phyloP scores from a whole-genome alignment of 1,140 invertebrate species.

The Drosophila quadrilineata region DNA sequence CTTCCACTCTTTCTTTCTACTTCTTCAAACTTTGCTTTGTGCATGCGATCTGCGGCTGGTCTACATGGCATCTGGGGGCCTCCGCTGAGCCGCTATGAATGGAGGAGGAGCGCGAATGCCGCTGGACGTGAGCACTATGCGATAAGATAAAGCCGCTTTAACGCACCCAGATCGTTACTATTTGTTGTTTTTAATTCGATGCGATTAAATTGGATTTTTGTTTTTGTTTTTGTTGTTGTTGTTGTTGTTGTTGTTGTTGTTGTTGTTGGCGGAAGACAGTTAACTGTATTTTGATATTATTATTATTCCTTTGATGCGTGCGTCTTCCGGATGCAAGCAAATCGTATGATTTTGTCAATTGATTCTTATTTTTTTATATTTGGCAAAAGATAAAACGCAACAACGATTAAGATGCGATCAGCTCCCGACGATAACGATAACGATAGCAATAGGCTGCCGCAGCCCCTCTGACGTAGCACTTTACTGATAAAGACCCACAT shows the following conservation, averaged over 20 bases:
- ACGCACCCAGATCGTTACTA: slow-evolving; percentile 16
- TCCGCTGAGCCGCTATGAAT: not conserved
- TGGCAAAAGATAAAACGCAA: slow-evolving; percentile 11
- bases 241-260: slow-evolving; percentile 1
- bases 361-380: not conserved
- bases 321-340: slow-evolving; percentile 16
- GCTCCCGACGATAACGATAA: slow-evolving; percentile 3
- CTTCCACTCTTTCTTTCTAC: too few relatives aligned
- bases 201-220: not conserved
- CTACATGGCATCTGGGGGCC: slow-evolving; percentile 6
- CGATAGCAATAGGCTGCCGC: slow-evolving; percentile 22
- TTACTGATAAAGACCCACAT: slow-evolving; percentile 17
- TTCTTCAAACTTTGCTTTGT: too few relatives aligned
- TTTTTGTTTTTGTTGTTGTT: not conserved
- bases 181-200: slow-evolving; percentile 2
- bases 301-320: not conserved
- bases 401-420: slow-evolving; percentile 8
- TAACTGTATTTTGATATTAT: not conserved
- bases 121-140: not conserved
- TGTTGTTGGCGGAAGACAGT: not conserved
- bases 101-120: too few relatives aligned
- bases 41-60: slow-evolving; percentile 5
- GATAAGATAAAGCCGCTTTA: slow-evolving; percentile 39
- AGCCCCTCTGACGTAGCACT: not conserved
- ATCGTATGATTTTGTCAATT: not conserved